Conservation (phyloP, 2,888 invertebrate species). For the Chrysopilus asiliformis region DNA sequence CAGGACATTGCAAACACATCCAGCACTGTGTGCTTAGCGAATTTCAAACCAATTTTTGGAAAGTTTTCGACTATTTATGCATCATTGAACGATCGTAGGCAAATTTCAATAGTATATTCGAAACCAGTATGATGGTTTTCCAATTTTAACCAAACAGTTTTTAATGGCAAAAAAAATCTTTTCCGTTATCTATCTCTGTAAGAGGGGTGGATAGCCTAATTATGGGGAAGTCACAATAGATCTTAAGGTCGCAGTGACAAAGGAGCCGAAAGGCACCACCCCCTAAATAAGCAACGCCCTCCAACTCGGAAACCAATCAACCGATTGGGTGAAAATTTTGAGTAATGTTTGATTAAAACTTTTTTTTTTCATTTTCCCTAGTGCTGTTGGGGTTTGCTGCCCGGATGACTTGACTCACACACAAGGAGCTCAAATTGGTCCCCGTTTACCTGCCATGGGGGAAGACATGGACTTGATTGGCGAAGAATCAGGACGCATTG, state of each 20-base stretch:
- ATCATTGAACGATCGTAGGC: constrained; percentile 51
- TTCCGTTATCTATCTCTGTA: too few relatives aligned
- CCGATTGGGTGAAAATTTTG: too few relatives aligned
- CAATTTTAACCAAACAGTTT: too few relatives aligned
- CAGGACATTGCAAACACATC: constrained; percentile 53
- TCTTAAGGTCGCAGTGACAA: too few relatives aligned
- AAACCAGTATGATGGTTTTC: constrained; percentile 6
- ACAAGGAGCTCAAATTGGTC: constrained; percentile 19
- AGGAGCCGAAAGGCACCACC: too few relatives aligned
- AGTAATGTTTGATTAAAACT: constrained; percentile 1
- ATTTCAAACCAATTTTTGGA: constrained; percentile 43
- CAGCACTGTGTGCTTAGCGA: constrained; percentile 47
- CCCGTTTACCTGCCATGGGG: constrained; percentile 36
- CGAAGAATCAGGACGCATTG: constrained; percentile 21
- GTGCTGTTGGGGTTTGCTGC: constrained; percentile 61
- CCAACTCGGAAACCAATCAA: too few relatives aligned
- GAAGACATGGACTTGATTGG: constrained; percentile 7
- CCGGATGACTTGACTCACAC: constrained; percentile 40
- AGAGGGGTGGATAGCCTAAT: too few relatives aligned
- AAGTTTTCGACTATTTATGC: constrained; percentile 54
- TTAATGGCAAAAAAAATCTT: too few relatives aligned
- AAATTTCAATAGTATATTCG: constrained; percentile 6
- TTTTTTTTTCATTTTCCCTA: constrained; percentile 12
- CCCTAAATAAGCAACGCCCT: too few relatives aligned
- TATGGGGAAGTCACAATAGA: too few relatives aligned